Percentiles rank a stretch among this genome's conserved stretches.
These are phyloP conservation scores for Baronia brevicornis DNA, from an alignment of 2,888 invertebrate genomes.

Conservation along the genomic window DNA sequence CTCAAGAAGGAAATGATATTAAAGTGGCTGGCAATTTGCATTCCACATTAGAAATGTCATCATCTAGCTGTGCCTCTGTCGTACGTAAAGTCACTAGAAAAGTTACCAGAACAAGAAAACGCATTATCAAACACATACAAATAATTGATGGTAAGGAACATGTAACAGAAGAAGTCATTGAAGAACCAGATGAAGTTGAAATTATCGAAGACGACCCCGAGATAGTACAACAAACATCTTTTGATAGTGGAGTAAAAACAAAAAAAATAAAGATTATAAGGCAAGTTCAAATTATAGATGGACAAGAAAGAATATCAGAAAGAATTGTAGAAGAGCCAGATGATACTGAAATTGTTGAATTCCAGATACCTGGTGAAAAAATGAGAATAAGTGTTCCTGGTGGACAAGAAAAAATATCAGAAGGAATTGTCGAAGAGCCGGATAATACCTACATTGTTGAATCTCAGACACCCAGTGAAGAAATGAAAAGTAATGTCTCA, in stretches of 20 bases:
- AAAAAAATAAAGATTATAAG: constrained; percentile 40
- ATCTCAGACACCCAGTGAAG: too few relatives aligned
- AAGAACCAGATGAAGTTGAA: constrained; percentile 88
- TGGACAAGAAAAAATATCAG: too few relatives aligned
- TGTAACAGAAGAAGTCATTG: constrained; percentile 87
- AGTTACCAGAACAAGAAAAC: constrained; percentile 82
- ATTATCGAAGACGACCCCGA: constrained; percentile 78
- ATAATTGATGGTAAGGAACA: constrained; percentile 89
- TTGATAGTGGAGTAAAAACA: constrained; percentile 9
- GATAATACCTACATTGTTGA: too few relatives aligned
- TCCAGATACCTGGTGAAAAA: too few relatives aligned
- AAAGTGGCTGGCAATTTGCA: constrained; percentile 28
- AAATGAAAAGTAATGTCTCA: too few relatives aligned
- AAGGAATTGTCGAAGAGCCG: too few relatives aligned
- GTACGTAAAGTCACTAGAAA: constrained; percentile 86
- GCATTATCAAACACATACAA: constrained; percentile 84
- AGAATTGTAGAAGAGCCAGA: constrained; percentile 78
- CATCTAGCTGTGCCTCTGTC: constrained; percentile 73
- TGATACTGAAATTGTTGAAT: constrained; percentile 28
- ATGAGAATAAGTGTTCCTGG: too few relatives aligned
- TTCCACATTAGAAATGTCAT: constrained; percentile 28
- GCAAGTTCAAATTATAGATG: constrained; percentile 82
- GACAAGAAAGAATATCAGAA: constrained; percentile 84
- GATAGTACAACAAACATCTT: constrained; percentile 35
- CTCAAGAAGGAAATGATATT: not conserved